Evolutionary conservation across 2,113 vertebrate genomes (phyloP), one percentile per base, ranked within the genome.

Genomic region (Pelobates fuscus): DNA sequence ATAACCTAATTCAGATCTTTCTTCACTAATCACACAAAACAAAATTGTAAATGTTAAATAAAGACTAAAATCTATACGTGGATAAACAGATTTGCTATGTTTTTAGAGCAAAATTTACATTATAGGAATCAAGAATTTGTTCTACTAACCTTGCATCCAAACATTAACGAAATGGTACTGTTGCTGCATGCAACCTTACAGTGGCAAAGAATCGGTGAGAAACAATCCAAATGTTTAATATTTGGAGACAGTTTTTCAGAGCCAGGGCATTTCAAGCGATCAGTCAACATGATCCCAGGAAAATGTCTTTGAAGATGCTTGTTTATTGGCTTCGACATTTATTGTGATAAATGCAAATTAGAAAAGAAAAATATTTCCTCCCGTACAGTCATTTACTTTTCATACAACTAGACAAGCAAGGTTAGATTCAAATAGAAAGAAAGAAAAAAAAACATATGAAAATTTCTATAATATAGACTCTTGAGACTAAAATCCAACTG

Each of bases 121-220:
- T 37, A 37, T 37, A 37, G 5, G 10, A 7, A 49, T 2, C 5
- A 18, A 49, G 2, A 32, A 63, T 20, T 32, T 29, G 2, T 20
- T 27, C 26, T 67, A 75, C 72, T 88, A 89, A 95, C 93, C 93
- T 97, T 94, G 87, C 90, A 95, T 86, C 91, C 93, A 86, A 95
- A 95, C 91, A 94, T 93, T 85, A 97, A 91, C 29, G 94, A 95
- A 84, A 95, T 80, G 81, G 91, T 90, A 86, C 90, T 94, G 90
- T 89, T 94, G 84, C 89, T 92, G 82, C 94, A 95, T 24, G 91
- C 93, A 89, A 96, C 88, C 89, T 95, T 94, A 91, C 89, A 95
- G 87, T 95, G 94, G 87, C 93, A 94, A 68, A 94, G 84, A 86
- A 94, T 85, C 46, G 85, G 93, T 60, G 91, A 94, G 89, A 95